Evolutionary conservation across 1,140 invertebrate genomes (phyloP).

Genomic region (Ooceraea biroi): DNA sequence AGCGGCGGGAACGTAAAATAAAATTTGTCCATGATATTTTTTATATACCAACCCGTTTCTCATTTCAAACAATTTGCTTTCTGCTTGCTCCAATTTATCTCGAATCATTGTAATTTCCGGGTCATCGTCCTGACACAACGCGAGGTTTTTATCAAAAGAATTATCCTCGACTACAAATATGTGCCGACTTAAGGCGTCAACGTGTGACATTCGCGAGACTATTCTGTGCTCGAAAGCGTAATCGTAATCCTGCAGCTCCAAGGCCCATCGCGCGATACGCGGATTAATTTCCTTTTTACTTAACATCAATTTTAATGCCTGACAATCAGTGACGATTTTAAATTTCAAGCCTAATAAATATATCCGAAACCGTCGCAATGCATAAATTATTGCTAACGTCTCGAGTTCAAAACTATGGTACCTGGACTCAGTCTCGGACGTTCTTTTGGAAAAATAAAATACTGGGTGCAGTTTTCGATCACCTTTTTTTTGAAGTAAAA

Average conservation of each 20-base stretch:
- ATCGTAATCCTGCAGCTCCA: conserved; percentile 25
- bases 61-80: conserved; percentile 45
- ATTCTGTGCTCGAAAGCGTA: conserved; percentile 11
- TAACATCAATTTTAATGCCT: conserved; percentile 19
- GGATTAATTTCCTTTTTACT: conserved; percentile 19
- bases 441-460: conserved; percentile 43
- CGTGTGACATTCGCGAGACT: not conserved
- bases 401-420: conserved; percentile 16
- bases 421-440: not conserved
- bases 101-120: not conserved
- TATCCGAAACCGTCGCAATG: conserved; percentile 13
- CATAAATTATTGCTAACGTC: conserved; percentile 23
- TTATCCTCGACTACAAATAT: conserved; percentile 24
- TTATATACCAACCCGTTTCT: conserved; percentile 44
- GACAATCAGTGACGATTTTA: conserved; percentile 23
- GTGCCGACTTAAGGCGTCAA: conserved; percentile 4
- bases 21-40: conserved; percentile 12
- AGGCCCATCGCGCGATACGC: not conserved
- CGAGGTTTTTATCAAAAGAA: conserved; percentile 4
- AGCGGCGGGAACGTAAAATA: conserved; percentile 45
- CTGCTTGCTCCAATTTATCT: not conserved
- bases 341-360: conserved; percentile 21
- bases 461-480: conserved; percentile 20
- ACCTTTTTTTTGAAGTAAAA: conserved; percentile 22
- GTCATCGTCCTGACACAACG: conserved; percentile 31